Percentiles rank a stretch among this genome's conserved stretches.
phyloP scores from a whole-genome alignment of 37 sponge, comb jelly and placozoan genomes.

The Lycopodina hypogea region DNA sequence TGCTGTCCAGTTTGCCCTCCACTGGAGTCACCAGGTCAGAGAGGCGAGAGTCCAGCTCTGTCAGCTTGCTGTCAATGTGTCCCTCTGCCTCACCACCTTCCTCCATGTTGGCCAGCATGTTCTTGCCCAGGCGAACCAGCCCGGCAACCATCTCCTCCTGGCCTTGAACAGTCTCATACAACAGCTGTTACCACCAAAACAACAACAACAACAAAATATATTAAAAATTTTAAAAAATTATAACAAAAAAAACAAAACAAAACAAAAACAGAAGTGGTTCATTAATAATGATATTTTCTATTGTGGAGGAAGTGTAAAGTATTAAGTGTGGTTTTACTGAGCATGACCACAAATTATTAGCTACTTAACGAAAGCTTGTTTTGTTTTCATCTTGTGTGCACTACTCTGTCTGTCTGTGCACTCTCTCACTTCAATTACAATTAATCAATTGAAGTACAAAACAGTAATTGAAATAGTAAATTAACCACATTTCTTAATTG shows the following conservation, averaged over 20 bases:
- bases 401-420: no score
- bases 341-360: no score
- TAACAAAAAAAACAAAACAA: no score
- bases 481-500: no score
- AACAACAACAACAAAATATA: neutral
- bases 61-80: constrained; percentile 6
- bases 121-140: constrained; percentile 6
- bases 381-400: no score
- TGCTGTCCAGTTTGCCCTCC: neutral
- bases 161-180: neutral
- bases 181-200: neutral
- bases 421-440: no score
- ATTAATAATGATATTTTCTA: no score
- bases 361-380: no score
- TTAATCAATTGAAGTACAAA: no score
- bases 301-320: no score
- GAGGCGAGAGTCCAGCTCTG: constrained; percentile 1
- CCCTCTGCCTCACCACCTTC: constrained; percentile 13
- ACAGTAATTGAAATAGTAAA: no score
- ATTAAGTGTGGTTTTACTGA: no score
- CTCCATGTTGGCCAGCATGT: constrained; percentile 9
- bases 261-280: neutral
- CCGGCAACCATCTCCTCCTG: neutral
- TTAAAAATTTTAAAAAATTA: neutral
- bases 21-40: constrained; percentile 18